Evolutionary conservation across 2,888 invertebrate species (phyloP), one percentile per base, ranked within the genome.

Genomic region (Zygaena filipendulae): DNA sequence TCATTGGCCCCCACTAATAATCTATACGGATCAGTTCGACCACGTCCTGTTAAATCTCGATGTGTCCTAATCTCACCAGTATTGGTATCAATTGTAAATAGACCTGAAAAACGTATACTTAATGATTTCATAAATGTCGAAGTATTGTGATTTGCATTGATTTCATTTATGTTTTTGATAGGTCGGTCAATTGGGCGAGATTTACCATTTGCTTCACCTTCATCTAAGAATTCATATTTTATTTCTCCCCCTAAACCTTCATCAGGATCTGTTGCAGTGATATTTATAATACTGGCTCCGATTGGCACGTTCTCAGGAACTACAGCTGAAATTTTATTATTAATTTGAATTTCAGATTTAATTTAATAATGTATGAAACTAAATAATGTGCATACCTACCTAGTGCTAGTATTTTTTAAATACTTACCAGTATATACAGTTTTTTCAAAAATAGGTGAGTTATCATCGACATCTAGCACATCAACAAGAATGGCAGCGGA

Each of bases 381-480:
- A 16, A 16, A 7, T 16, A 6, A 6, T 16, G 7, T n/a, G n/a
- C n/a, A n/a, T n/a, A n/a, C n/a, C n/a, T n/a, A n/a, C n/a, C n/a
- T n/a, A n/a, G n/a, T n/a, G n/a, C n/a, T 16, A 16, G 16, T 16
- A 16, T 16, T 16, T 16, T 16, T 16, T 16, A 6, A 16, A 8
- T 24, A 23, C 23, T 36, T 51, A 80, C 80, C 80, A 7, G 62
- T 86, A 41, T 90, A 90, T 8, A 83, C 68, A 12, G 69, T 64
- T 42, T 85, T 84, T 3, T 82, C 81, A 49, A 91, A 91, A 2
- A 60, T 59, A 0, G 91, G 92, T 0, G 87, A 80, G 49, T 91
- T 91, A 43, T 92, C 92, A 46, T 92, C 91, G 0, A 90, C 88
- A 49, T 92, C 91, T 1, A 88, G 58, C 1, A 91, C 84, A 45